These are phyloP conservation scores for Caerostris darwini DNA, from an alignment of 1,140 invertebrate species.

Conservation along the genomic window DNA sequence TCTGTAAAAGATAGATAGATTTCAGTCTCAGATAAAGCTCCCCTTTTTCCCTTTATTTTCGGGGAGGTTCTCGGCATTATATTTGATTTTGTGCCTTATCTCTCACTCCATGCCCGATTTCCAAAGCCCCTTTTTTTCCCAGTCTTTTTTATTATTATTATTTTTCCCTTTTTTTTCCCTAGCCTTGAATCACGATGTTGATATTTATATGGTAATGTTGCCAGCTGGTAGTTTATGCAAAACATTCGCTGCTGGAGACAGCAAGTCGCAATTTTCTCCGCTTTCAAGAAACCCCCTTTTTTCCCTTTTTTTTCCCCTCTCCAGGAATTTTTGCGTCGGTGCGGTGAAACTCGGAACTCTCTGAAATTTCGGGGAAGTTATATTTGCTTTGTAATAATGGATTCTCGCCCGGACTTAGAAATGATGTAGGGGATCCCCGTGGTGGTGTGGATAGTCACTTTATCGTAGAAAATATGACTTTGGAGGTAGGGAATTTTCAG, in stretches of 20 bases:
- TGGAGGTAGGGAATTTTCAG: too few species aligned
- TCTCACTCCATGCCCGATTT: not conserved
- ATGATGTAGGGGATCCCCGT: too few species aligned
- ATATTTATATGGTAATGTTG: constrained; percentile 75
- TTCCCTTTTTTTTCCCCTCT: not conserved
- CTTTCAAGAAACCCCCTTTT: not conserved
- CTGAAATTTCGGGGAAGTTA: not conserved
- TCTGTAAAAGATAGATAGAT: too few species aligned
- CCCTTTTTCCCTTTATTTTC: not conserved
- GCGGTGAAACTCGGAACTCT: not conserved
- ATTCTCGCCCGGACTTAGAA: too few species aligned
- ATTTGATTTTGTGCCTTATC: constrained; percentile 62
- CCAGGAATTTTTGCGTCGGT: not conserved
- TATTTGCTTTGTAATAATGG: not conserved
- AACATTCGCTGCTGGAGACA: constrained; percentile 25
- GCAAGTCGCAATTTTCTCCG: constrained; percentile 55
- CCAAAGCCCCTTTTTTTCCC: not conserved
- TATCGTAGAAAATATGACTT: not conserved
- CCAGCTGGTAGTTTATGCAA: constrained; percentile 71
- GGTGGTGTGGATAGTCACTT: not conserved
- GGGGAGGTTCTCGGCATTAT: not conserved
- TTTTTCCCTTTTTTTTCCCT: not conserved
- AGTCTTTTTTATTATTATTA: not conserved
- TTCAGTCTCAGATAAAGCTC: constrained; percentile 57
- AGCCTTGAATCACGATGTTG: constrained; percentile 36